These are phyloP conservation scores for Hyperopisus bebe DNA, from an alignment of 2,113 vertebrate species.

Conservation along the genomic window DNA sequence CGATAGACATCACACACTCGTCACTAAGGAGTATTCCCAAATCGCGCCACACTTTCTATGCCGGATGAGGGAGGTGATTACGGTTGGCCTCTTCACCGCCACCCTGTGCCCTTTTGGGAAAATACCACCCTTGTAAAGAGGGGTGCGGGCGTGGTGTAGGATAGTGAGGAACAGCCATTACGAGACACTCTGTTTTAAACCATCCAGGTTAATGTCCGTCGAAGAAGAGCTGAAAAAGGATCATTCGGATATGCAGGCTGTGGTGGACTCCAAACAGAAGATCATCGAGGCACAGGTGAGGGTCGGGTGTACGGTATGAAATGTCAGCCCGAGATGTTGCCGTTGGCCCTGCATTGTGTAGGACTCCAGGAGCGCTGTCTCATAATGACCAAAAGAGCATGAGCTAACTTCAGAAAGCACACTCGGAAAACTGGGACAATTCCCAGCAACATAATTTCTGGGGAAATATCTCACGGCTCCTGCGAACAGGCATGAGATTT, in stretches of 20 bases:
- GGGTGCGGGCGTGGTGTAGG: neutral
- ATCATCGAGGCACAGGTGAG: constrained; percentile 94
- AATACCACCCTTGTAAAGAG: neutral
- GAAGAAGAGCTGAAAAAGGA: constrained; percentile 98
- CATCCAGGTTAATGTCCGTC: constrained; percentile 86
- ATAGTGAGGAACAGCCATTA: neutral
- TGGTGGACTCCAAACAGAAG: constrained; percentile 97
- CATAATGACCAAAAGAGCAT: neutral
- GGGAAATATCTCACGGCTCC: neutral
- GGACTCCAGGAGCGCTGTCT: neutral
- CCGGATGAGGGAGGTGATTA: neutral
- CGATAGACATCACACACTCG: neutral
- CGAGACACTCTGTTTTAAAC: neutral
- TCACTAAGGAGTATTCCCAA: neutral
- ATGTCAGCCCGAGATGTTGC: neutral
- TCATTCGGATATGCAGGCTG: constrained; percentile 94
- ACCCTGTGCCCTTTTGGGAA: neutral
- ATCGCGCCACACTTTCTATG: neutral
- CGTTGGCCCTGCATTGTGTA: neutral
- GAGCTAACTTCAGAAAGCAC: neutral
- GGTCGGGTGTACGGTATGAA: constrained; percentile 7
- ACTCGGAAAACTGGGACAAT: neutral
- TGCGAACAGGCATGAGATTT: neutral
- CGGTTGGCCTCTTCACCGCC: too few species aligned
- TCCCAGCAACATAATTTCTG: neutral